Conservation (phyloP, 2,888 invertebrate species). For the Pandemis corylana region DNA sequence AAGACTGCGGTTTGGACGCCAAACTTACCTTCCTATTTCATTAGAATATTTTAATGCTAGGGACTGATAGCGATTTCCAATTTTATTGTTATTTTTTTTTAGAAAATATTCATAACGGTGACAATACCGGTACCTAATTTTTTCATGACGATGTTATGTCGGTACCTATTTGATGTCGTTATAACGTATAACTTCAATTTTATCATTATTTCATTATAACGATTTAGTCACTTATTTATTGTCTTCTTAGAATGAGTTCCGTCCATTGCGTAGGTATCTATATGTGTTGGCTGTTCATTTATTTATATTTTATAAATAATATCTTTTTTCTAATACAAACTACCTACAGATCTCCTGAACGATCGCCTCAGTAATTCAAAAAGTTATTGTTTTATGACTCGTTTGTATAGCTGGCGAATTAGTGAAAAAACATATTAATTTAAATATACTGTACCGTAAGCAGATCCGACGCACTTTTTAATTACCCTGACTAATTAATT, state of each 20-base stretch:
- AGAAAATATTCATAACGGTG: too few relatives aligned
- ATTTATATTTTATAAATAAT: background rate
- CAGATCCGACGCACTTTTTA: too few relatives aligned
- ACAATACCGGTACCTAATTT: too few relatives aligned
- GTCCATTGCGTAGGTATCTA: background rate
- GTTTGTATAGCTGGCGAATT: background rate
- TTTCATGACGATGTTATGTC: background rate
- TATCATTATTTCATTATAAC: background rate
- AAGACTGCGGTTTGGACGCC: too few relatives aligned
- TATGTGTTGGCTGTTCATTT: background rate
- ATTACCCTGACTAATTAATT: too few relatives aligned
- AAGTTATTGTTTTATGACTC: too few relatives aligned
- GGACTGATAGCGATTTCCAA: too few relatives aligned
- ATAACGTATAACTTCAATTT: background rate
- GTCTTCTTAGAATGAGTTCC: slow-evolving; percentile 1
- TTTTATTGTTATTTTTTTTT: too few relatives aligned
- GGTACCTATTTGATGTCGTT: background rate
- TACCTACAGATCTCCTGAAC: background rate
- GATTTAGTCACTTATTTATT: background rate
- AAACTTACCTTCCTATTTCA: too few relatives aligned
- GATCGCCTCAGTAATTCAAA: background rate
- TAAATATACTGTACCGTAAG: too few relatives aligned
- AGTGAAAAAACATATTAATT: too few relatives aligned
- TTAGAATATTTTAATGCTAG: too few relatives aligned
- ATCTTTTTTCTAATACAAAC: background rate